Evolutionary conservation across 2,888 invertebrate species (phyloP).

Genomic region (Agonopterix arenella): DNA sequence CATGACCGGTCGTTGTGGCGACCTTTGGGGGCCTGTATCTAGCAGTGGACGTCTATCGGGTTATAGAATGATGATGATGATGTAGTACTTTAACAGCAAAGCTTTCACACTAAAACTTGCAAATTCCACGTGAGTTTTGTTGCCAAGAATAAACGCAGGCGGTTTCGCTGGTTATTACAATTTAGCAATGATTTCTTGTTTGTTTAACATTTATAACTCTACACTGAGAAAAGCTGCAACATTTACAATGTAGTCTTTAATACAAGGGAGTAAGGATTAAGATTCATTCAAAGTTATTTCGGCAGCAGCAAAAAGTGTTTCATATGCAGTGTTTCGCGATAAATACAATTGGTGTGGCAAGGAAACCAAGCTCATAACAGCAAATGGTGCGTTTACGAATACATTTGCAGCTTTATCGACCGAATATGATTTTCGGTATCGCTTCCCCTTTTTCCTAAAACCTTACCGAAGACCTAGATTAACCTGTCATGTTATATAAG

Average conservation of each 20-base stretch:
- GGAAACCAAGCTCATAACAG: slow-evolving; percentile 45
- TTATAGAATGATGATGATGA: too few species aligned
- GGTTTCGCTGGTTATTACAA: slow-evolving; percentile 26
- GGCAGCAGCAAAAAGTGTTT: background rate
- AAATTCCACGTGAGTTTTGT: slow-evolving; percentile 42
- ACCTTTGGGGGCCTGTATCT: too few species aligned
- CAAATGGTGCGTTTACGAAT: slow-evolving; percentile 55
- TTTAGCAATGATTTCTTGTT: slow-evolving; percentile 42
- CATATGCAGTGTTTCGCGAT: slow-evolving; percentile 31
- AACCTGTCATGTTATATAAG: background rate
- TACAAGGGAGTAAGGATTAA: background rate
- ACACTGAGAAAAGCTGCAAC: slow-evolving; percentile 1
- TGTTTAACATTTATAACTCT: slow-evolving; percentile 19
- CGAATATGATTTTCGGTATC: slow-evolving; percentile 36
- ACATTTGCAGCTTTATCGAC: slow-evolving; percentile 50
- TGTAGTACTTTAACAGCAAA: too few species aligned
- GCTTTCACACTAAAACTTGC: slow-evolving; percentile 26
- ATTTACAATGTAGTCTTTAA: background rate
- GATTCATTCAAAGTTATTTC: background rate
- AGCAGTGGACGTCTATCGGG: too few species aligned
- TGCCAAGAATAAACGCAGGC: slow-evolving; percentile 42
- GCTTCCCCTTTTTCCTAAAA: slow-evolving; percentile 16
- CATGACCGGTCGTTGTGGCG: too few species aligned
- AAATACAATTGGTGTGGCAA: slow-evolving; percentile 40
- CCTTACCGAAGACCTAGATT: background rate